These are phyloP conservation scores for Ophonus ardosiacus DNA, from an alignment of 2,888 invertebrate species.

Conservation along the genomic window DNA sequence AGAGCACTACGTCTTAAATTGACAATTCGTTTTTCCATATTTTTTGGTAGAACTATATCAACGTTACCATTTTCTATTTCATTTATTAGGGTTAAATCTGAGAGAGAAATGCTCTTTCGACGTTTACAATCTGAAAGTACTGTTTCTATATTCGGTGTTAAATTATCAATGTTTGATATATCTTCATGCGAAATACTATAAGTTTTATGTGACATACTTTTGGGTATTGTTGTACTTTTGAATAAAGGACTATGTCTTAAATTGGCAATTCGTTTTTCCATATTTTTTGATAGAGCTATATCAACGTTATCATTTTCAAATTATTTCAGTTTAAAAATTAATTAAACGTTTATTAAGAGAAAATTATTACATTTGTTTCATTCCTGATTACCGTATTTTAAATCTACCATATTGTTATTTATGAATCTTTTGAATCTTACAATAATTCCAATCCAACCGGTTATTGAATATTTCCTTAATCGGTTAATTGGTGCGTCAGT, in stretches of 20 bases:
- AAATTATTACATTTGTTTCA: no score
- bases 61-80: neutral
- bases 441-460: constrained; percentile 7
- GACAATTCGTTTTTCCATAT: no score
- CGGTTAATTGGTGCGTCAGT: constrained; percentile 51
- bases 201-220: neutral
- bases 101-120: neutral
- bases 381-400: no score
- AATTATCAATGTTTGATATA: constrained; percentile 64
- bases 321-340: no score
- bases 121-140: neutral
- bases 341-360: no score
- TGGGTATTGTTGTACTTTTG: constrained; percentile 1
- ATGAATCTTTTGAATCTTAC: neutral
- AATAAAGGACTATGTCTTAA: constrained; percentile 11
- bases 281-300: no score
- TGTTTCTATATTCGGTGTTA: no score
- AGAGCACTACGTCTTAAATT: constrained; percentile 8
- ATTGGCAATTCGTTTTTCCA: no score
- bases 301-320: no score
- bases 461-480: constrained; percentile 58
- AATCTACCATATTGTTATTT: neutral
- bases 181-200: constrained; percentile 65
- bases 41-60: no score
- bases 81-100: neutral